Base-by-base conservation (phyloP, 1,140 invertebrate species). In the Hyles euphorbiae region DNA sequence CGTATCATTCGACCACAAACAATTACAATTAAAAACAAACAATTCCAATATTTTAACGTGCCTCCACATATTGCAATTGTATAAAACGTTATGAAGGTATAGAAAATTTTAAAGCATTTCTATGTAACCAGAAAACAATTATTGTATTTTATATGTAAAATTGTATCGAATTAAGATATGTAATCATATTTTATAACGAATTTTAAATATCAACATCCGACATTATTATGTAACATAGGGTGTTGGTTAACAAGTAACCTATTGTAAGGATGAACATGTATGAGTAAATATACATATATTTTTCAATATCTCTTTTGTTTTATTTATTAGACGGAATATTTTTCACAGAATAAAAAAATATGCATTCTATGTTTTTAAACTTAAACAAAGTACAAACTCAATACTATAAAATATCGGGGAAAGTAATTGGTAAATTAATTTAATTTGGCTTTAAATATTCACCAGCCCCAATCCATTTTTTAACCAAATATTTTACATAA, bases 191-290 rank as follows among this genome's bases (percentile, higher is more conserved):
- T 48, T 11, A 11, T 11, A 11, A 48, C 7, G 46, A 11, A 48
- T 11, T 48, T 56, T 56, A 50, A 65, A 67, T 36, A 71, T 77
- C 81, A 81, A 82, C 81, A 83, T 83, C 81, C 79, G 52, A 58
- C 62, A 75, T 62, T 69, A 70, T 70, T 63, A 58, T 80, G 68
- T 83, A 78, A 70, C 59, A 59, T 62, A 72, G 81, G 78, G 78
- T 86, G 83, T 86, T 86, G 81, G 81, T 78, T 79, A 76, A 72
- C 59, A 60, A 78, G 76, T 87, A 86, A 87, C 84, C 73, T 87
- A 87, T 70, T 72, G 65, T 87, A 83, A 87, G 81, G 63, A 82
- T 78, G 66, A 72, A 61, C 73, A 60, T 83, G 71, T 85, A 83
- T 75, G 75, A 81, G 69, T 83, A 77, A 83, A 84, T 82, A 80